Evolutionary conservation across 2,797 vertebrate genomes (phyloP), one percentile per base, ranked within the genome.

Genomic region (Poecilia velifera): DNA sequence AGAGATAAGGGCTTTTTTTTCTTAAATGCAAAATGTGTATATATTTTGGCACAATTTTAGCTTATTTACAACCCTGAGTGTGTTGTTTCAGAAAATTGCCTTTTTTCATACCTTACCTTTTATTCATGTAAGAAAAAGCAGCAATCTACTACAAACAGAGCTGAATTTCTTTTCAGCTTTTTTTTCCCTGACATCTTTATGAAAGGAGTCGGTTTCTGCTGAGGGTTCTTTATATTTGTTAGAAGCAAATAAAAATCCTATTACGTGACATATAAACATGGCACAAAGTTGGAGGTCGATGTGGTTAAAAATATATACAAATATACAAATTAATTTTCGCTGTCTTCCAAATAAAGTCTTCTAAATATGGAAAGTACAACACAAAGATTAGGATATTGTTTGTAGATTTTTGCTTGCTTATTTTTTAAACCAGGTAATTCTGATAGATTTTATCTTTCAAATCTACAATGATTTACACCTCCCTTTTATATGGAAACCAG

Each of bases 211-310:
- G 1, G 14, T 62, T 34, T 13, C 59, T 64, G 59, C 18, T 2
- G 12, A 59, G 6, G 59, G 16, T 64, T 3, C 47, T 64, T 8
- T 39, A 76, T 79, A 80, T 82, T 72, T 85, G 73, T 71, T 81
- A 76, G 84, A 86, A 90, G 90, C 85, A 86, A 73, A 78, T 20
- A 46, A 28, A 82, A 90, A 83, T 89, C 89, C 86, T 78, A 82
- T 93, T 92, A 93, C 1, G 22, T 10, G 22, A 25, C 7, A 25
- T 25, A 3, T 9, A 25, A 47, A 31, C 47, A 28, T 57, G 25
- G 53, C 53, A 57, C 25, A 57, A 57, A 57, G 53, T 28, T 57
- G 25, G 53, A 28, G 25, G 25, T 57, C 10, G 10, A 57, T 28
- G 53, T 12, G n/a, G 53, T 22, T 13, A 57, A 57, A n/a, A 57